These are phyloP conservation scores for Poeciliopsis gracilis DNA, from an alignment of 2,797 vertebrate genomes.

Conservation along the genomic window DNA sequence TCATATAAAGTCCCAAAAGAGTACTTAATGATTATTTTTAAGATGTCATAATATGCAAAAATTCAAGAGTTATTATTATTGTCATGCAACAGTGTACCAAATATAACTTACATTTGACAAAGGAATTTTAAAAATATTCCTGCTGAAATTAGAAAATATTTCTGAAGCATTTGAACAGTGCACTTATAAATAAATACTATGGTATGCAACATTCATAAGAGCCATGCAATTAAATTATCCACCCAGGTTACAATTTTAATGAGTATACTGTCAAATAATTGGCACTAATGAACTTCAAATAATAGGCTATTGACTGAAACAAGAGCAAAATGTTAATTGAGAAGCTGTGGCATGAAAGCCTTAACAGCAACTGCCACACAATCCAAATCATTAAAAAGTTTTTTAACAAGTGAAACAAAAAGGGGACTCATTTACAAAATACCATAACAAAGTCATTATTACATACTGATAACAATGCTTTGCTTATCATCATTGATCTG, in stretches of 20 bases:
- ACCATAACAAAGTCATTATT: slow-evolving; percentile 37
- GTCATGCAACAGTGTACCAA: background rate
- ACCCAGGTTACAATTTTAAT: slow-evolving; percentile 47
- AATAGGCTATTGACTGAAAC: slow-evolving; percentile 57
- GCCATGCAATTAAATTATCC: slow-evolving; percentile 41
- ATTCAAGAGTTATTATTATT: background rate
- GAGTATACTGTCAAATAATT: slow-evolving; percentile 47
- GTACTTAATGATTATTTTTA: background rate
- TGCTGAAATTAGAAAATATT: background rate
- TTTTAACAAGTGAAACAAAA: slow-evolving; percentile 33
- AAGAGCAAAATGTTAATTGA: slow-evolving; percentile 40
- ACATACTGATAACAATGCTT: slow-evolving; percentile 21
- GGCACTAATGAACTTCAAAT: slow-evolving; percentile 55
- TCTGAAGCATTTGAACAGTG: background rate
- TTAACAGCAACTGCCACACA: slow-evolving; percentile 22
- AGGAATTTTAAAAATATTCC: background rate
- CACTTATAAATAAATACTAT: slow-evolving; percentile 9
- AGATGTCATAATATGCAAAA: background rate
- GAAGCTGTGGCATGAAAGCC: slow-evolving; percentile 41
- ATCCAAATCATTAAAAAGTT: slow-evolving; percentile 29
- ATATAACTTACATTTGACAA: background rate
- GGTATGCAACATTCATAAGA: slow-evolving; percentile 4
- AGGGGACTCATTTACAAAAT: slow-evolving; percentile 25
- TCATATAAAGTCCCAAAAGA: background rate
- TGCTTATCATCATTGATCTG: slow-evolving; percentile 22